A percentile compares a stretch with the other conserved stretches of the same genome.
Conservation (phyloP, 2,113 vertebrate species). For the Fulica atra region DNA sequence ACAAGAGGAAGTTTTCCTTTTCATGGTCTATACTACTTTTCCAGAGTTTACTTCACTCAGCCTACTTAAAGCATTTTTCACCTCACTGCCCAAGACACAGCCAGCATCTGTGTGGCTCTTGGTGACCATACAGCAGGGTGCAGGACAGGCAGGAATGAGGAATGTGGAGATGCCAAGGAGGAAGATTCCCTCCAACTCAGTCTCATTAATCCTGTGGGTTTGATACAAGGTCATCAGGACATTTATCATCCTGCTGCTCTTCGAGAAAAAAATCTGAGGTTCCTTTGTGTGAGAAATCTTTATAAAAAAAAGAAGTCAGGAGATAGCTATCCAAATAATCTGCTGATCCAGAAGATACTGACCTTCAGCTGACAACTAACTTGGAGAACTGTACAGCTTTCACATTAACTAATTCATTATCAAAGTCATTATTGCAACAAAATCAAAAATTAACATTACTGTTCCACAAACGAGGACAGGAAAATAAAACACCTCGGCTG, state of each 20-base stretch:
- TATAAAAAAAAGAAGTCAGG: neutral
- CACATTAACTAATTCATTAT: neutral
- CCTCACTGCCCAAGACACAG: neutral
- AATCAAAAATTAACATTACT: neutral
- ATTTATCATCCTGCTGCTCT: neutral
- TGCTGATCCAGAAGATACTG: neutral
- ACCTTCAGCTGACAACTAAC: neutral
- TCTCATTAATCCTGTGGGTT: neutral
- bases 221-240: neutral
- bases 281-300: neutral
- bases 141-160: neutral
- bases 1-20: neutral
- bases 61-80: neutral
- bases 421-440: neutral
- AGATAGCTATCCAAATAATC: neutral
- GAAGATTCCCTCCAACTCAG: neutral
- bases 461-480: neutral
- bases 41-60: neutral
- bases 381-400: neutral
- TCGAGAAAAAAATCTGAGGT: neutral
- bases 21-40: neutral
- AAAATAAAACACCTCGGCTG: neutral
- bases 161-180: neutral
- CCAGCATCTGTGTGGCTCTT: fast-evolving
- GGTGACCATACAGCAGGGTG: neutral